These are phyloP conservation scores for Xenops minutus DNA, from an alignment of 2,797 vertebrate species.

Conservation along the genomic window DNA sequence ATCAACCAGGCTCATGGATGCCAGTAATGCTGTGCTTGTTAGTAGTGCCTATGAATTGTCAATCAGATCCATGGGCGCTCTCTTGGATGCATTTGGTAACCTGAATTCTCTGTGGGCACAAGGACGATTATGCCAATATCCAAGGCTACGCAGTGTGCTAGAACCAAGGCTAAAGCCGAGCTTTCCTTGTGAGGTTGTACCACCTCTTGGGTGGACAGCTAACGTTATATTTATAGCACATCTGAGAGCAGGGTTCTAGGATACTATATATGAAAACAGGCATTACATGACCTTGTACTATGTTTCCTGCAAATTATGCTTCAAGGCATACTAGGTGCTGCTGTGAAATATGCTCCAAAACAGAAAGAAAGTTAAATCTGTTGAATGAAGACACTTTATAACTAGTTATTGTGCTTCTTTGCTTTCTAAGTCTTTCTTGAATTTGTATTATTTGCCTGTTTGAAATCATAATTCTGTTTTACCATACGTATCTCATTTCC, in stretches of 20 bases:
- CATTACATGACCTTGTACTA: neutral
- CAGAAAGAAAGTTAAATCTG: neutral
- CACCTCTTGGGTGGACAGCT: neutral
- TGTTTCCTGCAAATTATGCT: neutral
- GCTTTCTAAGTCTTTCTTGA: neutral
- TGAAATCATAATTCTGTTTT: neutral
- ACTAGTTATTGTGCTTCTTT: neutral
- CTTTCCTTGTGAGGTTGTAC: neutral
- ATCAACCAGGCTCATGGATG: neutral
- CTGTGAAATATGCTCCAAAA: neutral
- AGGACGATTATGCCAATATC: neutral
- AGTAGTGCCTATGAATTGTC: neutral
- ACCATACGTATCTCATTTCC: neutral
- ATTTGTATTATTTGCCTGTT: neutral
- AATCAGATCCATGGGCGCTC: rapidly evolving
- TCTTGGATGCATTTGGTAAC: neutral
- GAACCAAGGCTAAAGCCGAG: rapidly evolving
- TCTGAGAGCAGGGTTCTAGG: neutral
- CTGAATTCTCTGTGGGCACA: neutral
- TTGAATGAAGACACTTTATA: neutral
- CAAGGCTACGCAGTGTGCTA: neutral
- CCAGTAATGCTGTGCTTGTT: neutral
- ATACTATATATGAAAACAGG: neutral
- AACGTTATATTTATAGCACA: neutral
- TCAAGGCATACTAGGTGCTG: neutral